phyloP scores from a whole-genome alignment of 1,140 invertebrate genomes.

The Cotesia typhae region DNA sequence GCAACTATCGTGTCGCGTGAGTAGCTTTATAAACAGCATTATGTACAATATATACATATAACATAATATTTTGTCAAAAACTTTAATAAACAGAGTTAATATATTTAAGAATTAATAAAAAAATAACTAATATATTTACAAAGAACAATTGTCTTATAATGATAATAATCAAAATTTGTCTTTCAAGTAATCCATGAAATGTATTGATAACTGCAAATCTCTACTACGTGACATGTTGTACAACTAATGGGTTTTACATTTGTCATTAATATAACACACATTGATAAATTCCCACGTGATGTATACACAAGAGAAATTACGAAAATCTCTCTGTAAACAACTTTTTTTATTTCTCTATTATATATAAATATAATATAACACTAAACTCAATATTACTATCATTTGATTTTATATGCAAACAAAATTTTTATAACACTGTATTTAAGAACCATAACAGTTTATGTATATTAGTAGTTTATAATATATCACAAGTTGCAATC shows the following conservation, averaged over 20 bases:
- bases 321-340: conserved; percentile 27
- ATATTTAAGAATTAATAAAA: too few species aligned
- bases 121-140: background rate
- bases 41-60: background rate
- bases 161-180: conserved; percentile 45
- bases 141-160: conserved; percentile 34
- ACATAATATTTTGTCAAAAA: background rate
- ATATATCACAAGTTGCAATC: too few species aligned
- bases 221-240: conserved; percentile 61
- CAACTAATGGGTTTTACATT: conserved; percentile 56
- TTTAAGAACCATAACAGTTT: too few species aligned
- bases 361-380: background rate
- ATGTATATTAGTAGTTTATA: too few species aligned
- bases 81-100: too few species aligned
- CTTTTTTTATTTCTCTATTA: background rate
- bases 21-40: conserved; percentile 20
- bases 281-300: conserved; percentile 7
- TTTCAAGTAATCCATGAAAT: conserved; percentile 46
- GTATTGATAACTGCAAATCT: conserved; percentile 57
- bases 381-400: too few species aligned
- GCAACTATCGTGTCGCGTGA: conserved; percentile 17
- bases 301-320: background rate
- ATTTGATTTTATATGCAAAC: too few species aligned
- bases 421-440: too few species aligned
- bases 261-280: conserved; percentile 22